Evolutionary conservation across 2,797 vertebrate species (phyloP).

Genomic region (Neoniphon sammara): DNA sequence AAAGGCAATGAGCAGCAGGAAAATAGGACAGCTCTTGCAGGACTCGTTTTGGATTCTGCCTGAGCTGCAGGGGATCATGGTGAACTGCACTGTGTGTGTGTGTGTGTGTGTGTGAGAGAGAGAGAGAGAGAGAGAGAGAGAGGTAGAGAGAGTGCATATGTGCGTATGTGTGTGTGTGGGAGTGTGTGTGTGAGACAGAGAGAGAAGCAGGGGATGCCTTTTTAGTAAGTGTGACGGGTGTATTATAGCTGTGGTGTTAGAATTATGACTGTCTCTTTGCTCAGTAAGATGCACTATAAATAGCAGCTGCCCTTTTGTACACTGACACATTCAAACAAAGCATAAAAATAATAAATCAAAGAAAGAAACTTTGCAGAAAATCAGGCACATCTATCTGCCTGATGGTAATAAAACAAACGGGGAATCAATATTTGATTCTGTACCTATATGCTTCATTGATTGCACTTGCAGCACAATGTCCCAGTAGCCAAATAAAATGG

Average conservation of each 20-base stretch:
- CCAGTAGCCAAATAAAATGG: slow-evolving; percentile 15
- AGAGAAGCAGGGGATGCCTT: slow-evolving; percentile 59
- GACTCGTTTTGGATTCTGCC: slow-evolving; percentile 60
- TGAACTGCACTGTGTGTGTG: slow-evolving; percentile 35
- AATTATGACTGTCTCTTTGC: slow-evolving; percentile 66
- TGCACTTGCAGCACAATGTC: slow-evolving; percentile 26
- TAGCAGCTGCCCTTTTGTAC: slow-evolving; percentile 72
- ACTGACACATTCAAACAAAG: slow-evolving; percentile 65
- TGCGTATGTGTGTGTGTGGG: background rate
- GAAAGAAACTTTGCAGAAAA: slow-evolving; percentile 31
- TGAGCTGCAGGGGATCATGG: slow-evolving; percentile 55
- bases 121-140: background rate
- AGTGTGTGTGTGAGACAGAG: slow-evolving; percentile 14
- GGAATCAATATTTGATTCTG: slow-evolving; percentile 46
- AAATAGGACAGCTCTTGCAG: slow-evolving; percentile 75
- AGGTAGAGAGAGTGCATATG: background rate
- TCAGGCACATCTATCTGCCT: slow-evolving; percentile 51
- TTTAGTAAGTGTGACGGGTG: slow-evolving; percentile 51
- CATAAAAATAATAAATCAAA: slow-evolving; percentile 29
- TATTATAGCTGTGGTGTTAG: slow-evolving; percentile 60
- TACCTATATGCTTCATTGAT: slow-evolving; percentile 40
- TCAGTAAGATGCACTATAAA: slow-evolving; percentile 72
- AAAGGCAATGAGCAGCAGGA: slow-evolving; percentile 65
- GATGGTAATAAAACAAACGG: slow-evolving; percentile 31
- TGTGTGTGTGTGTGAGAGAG: background rate